These are phyloP conservation scores for Oncorhynchus clarkii DNA, from an alignment of 2,113 vertebrate genomes.

Conservation along the genomic window DNA sequence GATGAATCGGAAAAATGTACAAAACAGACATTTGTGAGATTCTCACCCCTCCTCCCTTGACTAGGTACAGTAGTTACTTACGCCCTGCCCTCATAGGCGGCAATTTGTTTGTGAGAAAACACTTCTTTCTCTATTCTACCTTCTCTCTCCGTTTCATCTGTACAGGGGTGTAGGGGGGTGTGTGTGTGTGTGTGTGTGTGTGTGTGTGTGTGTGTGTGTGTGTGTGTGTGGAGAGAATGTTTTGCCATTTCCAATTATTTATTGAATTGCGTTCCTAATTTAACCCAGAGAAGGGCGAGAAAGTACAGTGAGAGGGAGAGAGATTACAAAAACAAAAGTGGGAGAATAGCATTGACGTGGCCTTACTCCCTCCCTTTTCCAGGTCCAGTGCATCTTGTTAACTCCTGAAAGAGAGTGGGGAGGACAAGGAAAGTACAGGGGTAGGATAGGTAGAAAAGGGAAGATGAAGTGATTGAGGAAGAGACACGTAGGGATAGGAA, in stretches of 20 bases:
- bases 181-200: too few species aligned
- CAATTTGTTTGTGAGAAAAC: slow-evolving; percentile 19
- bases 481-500: slow-evolving; percentile 1
- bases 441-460: slow-evolving; percentile 16
- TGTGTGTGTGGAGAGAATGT: slow-evolving; percentile 34
- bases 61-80: slow-evolving; percentile 23
- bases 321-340: slow-evolving; percentile 47
- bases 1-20: slow-evolving; percentile 36
- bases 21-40: slow-evolving; percentile 14
- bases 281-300: slow-evolving; percentile 41
- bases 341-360: slow-evolving; percentile 62
- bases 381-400: slow-evolving; percentile 67
- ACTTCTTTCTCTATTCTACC: slow-evolving; percentile 17
- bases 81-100: slow-evolving; percentile 12
- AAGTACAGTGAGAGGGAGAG: slow-evolving; percentile 29
- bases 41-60: slow-evolving; percentile 17
- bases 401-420: slow-evolving; percentile 62
- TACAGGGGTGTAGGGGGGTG: neutral
- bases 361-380: slow-evolving; percentile 61
- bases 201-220: slow-evolving; percentile 13
- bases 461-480: slow-evolving; percentile 6
- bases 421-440: slow-evolving; percentile 25
- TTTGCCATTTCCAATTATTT: slow-evolving; percentile 54
- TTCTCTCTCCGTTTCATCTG: slow-evolving; percentile 20
- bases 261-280: slow-evolving; percentile 38